Conservation (phyloP, 1,140 invertebrate species). For the Metopolophium dirhodum region DNA sequence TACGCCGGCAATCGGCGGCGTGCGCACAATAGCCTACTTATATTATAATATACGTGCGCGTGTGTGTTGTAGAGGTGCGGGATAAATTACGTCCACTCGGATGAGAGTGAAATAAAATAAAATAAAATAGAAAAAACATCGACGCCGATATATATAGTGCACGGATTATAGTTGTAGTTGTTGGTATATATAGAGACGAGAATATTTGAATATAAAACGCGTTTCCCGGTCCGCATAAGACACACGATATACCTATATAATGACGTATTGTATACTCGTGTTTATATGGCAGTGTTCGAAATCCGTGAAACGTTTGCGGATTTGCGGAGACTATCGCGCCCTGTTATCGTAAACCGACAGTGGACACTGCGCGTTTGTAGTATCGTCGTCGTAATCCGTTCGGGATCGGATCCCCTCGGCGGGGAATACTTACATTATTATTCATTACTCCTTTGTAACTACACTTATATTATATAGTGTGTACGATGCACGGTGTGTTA, state of each 20-base stretch:
- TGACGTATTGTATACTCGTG: neutral
- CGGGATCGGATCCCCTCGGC: neutral
- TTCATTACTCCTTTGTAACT: neutral
- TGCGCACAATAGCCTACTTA: conserved; percentile 47
- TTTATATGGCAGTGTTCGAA: neutral
- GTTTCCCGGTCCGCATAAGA: neutral
- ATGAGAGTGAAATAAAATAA: conserved; percentile 4
- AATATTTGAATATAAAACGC: conserved; percentile 21
- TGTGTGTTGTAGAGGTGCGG: conserved; percentile 8
- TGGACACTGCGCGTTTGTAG: neutral
- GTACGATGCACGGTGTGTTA: neutral
- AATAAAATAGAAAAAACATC: neutral
- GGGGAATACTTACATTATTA: conserved; percentile 6
- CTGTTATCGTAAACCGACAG: neutral
- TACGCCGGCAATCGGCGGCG: conserved; percentile 15
- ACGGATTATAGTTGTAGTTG: neutral
- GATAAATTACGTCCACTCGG: conserved; percentile 43
- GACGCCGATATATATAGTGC: neutral
- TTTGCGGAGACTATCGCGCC: neutral
- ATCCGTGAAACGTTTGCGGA: neutral
- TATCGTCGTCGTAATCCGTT: neutral
- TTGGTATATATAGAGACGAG: neutral
- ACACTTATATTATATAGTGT: neutral
- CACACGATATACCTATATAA: neutral
- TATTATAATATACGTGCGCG: neutral